Percentiles rank a stretch among this genome's conserved stretches.
Evolutionary conservation across 2,888 invertebrate genomes (phyloP).

Genomic region (Alloplasta piceator): DNA sequence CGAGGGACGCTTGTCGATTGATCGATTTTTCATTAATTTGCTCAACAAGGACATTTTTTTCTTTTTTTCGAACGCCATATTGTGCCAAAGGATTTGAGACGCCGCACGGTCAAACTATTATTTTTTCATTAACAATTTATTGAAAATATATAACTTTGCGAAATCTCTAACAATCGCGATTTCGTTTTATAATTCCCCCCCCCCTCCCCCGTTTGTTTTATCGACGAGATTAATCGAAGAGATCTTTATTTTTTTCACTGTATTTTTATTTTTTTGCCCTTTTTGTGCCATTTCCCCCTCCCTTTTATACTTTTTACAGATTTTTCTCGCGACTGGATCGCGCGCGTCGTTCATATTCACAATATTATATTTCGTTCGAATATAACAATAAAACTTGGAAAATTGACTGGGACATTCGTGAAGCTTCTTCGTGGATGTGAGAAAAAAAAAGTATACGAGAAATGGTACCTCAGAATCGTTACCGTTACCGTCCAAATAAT

Average conservation of each 20-base stretch:
- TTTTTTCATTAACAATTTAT: conserved; percentile 21
- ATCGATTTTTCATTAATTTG: conserved; percentile 30
- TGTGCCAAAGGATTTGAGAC: conserved; percentile 14
- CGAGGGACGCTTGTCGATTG: conserved; percentile 22
- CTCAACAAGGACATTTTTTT: conserved; percentile 18
- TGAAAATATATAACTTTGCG: background rate
- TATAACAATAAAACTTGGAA: conserved; percentile 10
- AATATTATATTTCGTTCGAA: conserved; percentile 18
- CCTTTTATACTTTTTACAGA: conserved; percentile 12
- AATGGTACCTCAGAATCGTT: conserved; percentile 15
- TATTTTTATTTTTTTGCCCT: conserved; percentile 16
- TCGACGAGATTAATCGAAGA: conserved; percentile 8
- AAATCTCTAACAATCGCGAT: conserved; percentile 5
- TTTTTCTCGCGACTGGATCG: conserved; percentile 25
- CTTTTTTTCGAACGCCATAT: conserved; percentile 20
- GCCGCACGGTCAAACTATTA: conserved; percentile 13
- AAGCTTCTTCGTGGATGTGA: conserved; percentile 21
- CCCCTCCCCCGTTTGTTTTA: background rate
- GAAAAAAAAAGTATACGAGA: conserved; percentile 26
- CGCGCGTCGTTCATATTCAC: conserved; percentile 32
- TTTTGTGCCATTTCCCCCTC: background rate
- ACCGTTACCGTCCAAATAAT: background rate
- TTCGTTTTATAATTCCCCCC: conserved; percentile 6
- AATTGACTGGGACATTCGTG: conserved; percentile 12
- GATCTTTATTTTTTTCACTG: conserved; percentile 20